Conservation (phyloP, 2,797 vertebrate species). For the Amphiprion clarkii region DNA sequence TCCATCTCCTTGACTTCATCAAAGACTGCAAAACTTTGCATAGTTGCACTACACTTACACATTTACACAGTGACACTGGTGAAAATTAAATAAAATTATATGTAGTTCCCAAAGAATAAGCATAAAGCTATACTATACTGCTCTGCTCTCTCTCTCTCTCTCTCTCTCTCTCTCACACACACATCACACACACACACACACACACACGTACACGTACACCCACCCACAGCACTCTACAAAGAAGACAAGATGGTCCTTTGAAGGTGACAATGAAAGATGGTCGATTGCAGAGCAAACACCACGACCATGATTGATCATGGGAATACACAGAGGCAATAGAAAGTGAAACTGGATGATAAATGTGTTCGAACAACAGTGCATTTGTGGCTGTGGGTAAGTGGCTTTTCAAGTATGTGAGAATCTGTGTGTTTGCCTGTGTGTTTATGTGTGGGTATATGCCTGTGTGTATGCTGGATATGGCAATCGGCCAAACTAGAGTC, state of each 20-base stretch:
- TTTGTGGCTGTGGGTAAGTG: slow-evolving; percentile 45
- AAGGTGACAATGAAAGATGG: slow-evolving; percentile 67
- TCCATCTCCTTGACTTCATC: too few relatives aligned
- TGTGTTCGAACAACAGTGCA: slow-evolving; percentile 56
- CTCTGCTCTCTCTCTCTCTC: too few relatives aligned
- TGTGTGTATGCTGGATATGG: slow-evolving; percentile 6
- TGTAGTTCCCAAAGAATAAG: too few relatives aligned
- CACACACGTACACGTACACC: neutral
- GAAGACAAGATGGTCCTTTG: slow-evolving; percentile 48
- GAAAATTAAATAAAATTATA: too few relatives aligned
- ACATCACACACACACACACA: too few relatives aligned
- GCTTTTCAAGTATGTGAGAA: slow-evolving; percentile 45
- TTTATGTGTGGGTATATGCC: neutral
- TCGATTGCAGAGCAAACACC: slow-evolving; percentile 45
- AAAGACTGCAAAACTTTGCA: too few relatives aligned
- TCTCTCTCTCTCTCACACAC: too few relatives aligned
- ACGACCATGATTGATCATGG: slow-evolving; percentile 59
- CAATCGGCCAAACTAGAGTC: too few relatives aligned
- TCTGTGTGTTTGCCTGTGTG: slow-evolving; percentile 15
- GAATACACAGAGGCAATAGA: slow-evolving; percentile 51
- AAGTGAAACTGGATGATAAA: slow-evolving; percentile 63
- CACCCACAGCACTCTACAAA: slow-evolving; percentile 16
- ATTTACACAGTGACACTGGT: too few relatives aligned
- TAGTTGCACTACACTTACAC: too few relatives aligned
- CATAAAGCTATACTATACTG: too few relatives aligned